Percentiles rank a stretch among this genome's conserved stretches.
Evolutionary conservation across 2,113 vertebrate species (phyloP).

Genomic region (Anser brachyrhynchus): DNA sequence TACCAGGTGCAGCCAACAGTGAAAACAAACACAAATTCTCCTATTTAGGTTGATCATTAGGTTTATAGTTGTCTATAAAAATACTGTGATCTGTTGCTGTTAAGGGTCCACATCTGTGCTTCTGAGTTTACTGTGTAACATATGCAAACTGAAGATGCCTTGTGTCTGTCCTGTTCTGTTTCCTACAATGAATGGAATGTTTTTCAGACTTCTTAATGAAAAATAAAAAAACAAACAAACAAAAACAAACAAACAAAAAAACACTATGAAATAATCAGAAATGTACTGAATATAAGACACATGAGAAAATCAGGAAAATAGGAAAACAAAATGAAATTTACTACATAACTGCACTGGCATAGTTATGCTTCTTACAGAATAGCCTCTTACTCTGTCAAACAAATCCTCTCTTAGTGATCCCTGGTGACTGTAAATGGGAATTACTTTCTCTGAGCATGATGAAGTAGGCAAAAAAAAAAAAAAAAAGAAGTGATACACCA

Average conservation of each 20-base stretch:
- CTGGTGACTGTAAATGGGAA: background rate
- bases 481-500: background rate
- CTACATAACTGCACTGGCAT: background rate
- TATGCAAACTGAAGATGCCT: background rate
- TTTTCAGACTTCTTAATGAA: background rate
- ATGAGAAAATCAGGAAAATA: background rate
- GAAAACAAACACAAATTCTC: background rate
- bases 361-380: accelerated
- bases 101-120: background rate
- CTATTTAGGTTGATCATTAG: background rate
- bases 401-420: background rate
- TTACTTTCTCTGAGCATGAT: background rate
- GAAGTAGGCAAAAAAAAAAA: background rate
- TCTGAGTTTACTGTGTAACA: background rate
- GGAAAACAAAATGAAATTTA: background rate
- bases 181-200: background rate
- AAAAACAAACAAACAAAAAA: too few relatives aligned
- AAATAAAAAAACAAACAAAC: background rate
- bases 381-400: background rate
- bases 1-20: slow-evolving; percentile 16
- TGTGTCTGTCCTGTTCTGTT: background rate
- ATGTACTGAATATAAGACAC: background rate
- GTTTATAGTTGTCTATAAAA: slow-evolving; percentile 20
- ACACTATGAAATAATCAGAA: background rate
- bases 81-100: background rate